Base-by-base conservation (phyloP, 2,113 vertebrate genomes). In the Oophaga pumilio region DNA sequence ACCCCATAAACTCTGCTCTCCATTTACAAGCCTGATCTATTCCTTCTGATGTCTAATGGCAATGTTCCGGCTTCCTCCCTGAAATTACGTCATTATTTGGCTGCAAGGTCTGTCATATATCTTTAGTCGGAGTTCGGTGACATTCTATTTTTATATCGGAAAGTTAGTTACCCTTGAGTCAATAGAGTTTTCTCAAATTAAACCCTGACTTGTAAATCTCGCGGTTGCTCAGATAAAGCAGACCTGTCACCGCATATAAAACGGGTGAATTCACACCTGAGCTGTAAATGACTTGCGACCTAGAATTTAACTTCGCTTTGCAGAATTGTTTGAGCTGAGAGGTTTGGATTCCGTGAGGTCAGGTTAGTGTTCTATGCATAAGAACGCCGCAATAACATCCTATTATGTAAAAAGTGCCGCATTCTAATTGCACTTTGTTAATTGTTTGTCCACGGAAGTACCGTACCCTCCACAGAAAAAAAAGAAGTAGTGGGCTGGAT, bases 71-170 rank as follows among this genome's bases (percentile, higher is more conserved):
- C 64, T 81, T n/a, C 52, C 64, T 28, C 85, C 64, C n/a, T 81
- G 77, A 73, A 80, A 79, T 69, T 56, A 52, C 50, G 85, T 86
- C 60, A 56, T 60, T 11, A 15, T 80, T 80, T 87, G 49, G 76
- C 76, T 71, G 50, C 85, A 71, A 87, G 85, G 85, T 26, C 85
- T 71, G 33, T 71, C 62, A n/a, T 81, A 71, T 87, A 87, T 81
- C 81, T 80, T 81, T 87, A 80, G 85, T 66, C 18, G 28, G 26
- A 86, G 43, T 78, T 78, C 73, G 53, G 57, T 85, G 84, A 86
- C 74, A 66, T 20, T 52, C 57, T 33, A 86, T 64, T 64, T 86
- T 53, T 74, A 78, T 20, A 50, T 57, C 20, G 33, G 57, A 76
- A 76, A 4, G 3, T 43, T 43, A 43, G 68, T 50, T 85, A 85